Base-by-base conservation (phyloP, 2,888 invertebrate genomes). In the Leptinotarsa juncta region DNA sequence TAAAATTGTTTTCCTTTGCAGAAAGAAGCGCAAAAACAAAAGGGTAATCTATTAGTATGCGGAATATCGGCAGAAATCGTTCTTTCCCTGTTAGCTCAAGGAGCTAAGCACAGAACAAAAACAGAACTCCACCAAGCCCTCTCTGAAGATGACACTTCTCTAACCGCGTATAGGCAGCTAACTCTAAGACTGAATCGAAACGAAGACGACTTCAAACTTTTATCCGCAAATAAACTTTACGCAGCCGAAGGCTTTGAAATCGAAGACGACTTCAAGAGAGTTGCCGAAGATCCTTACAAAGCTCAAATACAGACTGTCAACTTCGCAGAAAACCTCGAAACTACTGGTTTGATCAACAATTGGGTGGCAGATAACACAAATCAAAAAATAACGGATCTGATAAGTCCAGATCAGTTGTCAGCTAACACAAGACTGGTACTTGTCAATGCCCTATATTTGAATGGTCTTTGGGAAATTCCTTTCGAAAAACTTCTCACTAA, bases 191-290 rank as follows among this genome's bases (percentile, higher is more conserved):
- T 83, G 12, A 77, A 80, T 16, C 60, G 57, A 12, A 76, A 73
- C 26, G 69, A 77, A 12, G 71, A 78, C 10, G 60, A 67, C 18
- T 77, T 81, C 69, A 80, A 75, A 26, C 75, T 86, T 4, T 80
- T 77, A 15, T 73, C 82, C 1, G 85, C 85, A 12, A 85, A 86
- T 72, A 93, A 92, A 79, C 88, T 95, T 4, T 96, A 92, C 83
- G 87, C 93, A 0, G 90, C 90, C 80, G 55, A 84, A 20, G 89
- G 89, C 1, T 89, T 91, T 69, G 84, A 88, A 5, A 80, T 95
- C 1, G 88, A 90, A 16, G 82, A 89, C 0, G 84, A 88, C 26
- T 91, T 92, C 77, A 89, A 90, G 80, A 87, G 89, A 7, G 86
- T 91, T 60, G 91, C 94, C 0, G 82, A 88, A 15, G 89, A 73